Base-by-base conservation (phyloP, 2,113 vertebrate species). In the Girardinichthys multiradiatus region DNA sequence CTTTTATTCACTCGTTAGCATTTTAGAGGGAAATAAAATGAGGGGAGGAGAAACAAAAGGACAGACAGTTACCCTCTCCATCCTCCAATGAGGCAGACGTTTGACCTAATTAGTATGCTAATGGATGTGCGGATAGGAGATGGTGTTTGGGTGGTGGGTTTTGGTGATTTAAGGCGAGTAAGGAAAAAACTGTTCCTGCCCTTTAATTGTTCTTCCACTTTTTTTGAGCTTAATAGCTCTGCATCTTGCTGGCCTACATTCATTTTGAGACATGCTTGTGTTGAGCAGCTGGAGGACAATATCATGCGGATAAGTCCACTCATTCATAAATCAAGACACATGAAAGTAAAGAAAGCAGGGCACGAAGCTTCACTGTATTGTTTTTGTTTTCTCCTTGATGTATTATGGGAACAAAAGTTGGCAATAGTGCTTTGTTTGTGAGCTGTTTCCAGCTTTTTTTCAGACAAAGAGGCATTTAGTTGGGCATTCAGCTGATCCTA, bases 81-180 rank as follows among this genome's bases (percentile, higher is more conserved):
- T 87, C 82, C 80, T 88, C 76, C 82, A 87, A 92, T 82, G 77
- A 90, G 79, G 77, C 91, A 91, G 91, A 90, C 87, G 76, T 86
- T 84, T 91, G 84, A 89, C 86, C 91, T 90, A 76, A 92, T 92
- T 90, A 89, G 68, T 85, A 92, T 90, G 87, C 76, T 87, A 89
- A 89, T 39, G 59, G 86, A 81, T 88, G 84, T 65, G 4, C 3
- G 15, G 42, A 57, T 27, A 58, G 24, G 45, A 63, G 70, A 84
- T 80, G 74, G 70, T 3, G 42, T 79, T 68, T 19, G 30, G 67
- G 75, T 48, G 24, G 48, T 69, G 80, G 39, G 70, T 76, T 81
- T 69, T 78, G 71, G 75, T 89, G 65, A 81, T 80, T 86, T 78
- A 64, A 79, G 64, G 75, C n/a, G 1, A 61, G 37, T 67, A 70